Evolutionary conservation across 2,113 vertebrate species (phyloP), one percentile per base, ranked within the genome.

Genomic region (Salvator merianae): DNA sequence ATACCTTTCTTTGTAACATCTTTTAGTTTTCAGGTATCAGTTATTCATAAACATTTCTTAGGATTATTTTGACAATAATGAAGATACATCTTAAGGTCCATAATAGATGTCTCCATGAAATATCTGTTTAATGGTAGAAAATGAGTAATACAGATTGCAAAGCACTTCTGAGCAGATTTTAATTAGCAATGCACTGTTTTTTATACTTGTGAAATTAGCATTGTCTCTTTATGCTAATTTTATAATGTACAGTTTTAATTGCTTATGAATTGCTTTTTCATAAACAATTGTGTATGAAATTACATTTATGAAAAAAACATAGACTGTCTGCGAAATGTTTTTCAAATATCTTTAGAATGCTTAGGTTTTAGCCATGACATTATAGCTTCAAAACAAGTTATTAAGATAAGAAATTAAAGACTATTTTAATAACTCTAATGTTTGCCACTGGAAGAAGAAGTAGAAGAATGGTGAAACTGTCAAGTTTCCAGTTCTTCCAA

Each of bases 161-260:
- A 68, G 18, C 34, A 30, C 12, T 84, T 82, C 53, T 71, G 16
- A 36, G 50, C 9, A n/a, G n/a, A 65, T 30, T 38, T 79, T 79
- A 71, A 72, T 71, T 70, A 77, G 12, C 34, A 40, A 79, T 79
- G 9, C 47, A 77, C 28, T 4, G 8, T 18, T 79, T 85, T 85
- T 79, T 50, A 85, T 38, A 73, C 26, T 66, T n/a, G 69, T 84
- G 53, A 79, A 70, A 79, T 47, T 30, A 59, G 55, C 36, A 84
- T 24, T 30, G 22, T 43, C 22, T 62, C 50, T 74, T 43, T 65
- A 43, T 63, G 26, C 32, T 74, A 74, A 43, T 47, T 65, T 73
- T 74, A 77, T 38, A 63, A 65, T 30, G 38, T 72, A 47, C n/a
- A 47, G 22, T 34, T 79, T 63, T 72, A 62, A 40, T 70, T 72